Evolutionary conservation across 1,140 invertebrate species (phyloP).

Genomic region (Aphaenogaster floridana): DNA sequence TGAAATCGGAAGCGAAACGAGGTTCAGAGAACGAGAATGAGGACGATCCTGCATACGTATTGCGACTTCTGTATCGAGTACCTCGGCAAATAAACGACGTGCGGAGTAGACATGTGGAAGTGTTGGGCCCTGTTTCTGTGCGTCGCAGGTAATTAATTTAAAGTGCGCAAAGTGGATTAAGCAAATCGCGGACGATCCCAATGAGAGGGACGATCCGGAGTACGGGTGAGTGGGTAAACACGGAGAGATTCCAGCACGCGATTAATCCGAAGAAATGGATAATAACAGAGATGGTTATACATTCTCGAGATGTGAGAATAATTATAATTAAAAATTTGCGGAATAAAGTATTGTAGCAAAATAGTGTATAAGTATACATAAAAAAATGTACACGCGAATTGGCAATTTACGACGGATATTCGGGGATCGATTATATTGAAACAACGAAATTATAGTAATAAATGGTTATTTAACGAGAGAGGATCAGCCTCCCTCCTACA

Average conservation of each 20-base stretch:
- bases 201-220: conserved; percentile 13
- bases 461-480: conserved; percentile 14
- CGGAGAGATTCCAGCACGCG: background rate
- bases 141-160: conserved; percentile 77
- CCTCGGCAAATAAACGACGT: conserved; percentile 65
- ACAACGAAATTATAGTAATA: conserved; percentile 46
- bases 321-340: conserved; percentile 18
- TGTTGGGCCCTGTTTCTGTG: conserved; percentile 75
- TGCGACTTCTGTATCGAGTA: conserved; percentile 39
- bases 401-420: background rate
- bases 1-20: conserved; percentile 13
- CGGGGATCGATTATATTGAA: conserved; percentile 1
- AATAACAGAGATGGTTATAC: background rate
- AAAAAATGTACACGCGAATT: background rate
- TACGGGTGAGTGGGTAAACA: background rate
- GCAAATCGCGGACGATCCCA: background rate
- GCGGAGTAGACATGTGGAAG: conserved; percentile 74
- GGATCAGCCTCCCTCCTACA: background rate
- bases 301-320: background rate
- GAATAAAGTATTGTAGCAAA: background rate
- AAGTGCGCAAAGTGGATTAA: conserved; percentile 49
- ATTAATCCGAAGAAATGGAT: background rate
- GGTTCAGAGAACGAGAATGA: conserved; percentile 68
- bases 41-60: conserved; percentile 60
- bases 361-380: too few species aligned